Evolutionary conservation across 2,888 invertebrate species (phyloP).

Genomic region (Deilephila elpenor): DNA sequence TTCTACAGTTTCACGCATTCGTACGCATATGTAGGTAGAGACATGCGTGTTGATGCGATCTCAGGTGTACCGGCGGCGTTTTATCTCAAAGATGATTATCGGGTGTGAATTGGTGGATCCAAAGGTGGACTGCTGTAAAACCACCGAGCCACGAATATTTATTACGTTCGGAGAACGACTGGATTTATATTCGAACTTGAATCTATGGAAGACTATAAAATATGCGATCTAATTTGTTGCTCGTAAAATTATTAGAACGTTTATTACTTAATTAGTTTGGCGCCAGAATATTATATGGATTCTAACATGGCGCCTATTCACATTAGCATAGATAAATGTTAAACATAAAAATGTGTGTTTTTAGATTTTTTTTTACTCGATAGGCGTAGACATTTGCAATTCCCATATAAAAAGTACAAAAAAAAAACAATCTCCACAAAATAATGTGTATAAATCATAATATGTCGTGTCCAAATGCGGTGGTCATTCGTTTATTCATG

Average conservation of each 20-base stretch:
- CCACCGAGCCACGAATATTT: slow-evolving; percentile 49
- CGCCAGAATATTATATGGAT: slow-evolving; percentile 11
- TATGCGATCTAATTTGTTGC: slow-evolving; percentile 14
- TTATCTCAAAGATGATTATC: slow-evolving; percentile 78
- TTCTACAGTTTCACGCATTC: slow-evolving; percentile 23
- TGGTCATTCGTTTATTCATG: slow-evolving; percentile 62
- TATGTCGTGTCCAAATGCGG: slow-evolving; percentile 53
- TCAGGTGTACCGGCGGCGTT: slow-evolving; percentile 61
- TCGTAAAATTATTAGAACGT: slow-evolving; percentile 22
- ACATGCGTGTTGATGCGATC: slow-evolving; percentile 55
- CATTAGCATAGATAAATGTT: not conserved
- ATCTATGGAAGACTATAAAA: slow-evolving; percentile 10
- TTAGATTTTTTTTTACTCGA: not conserved
- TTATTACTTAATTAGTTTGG: slow-evolving; percentile 15
- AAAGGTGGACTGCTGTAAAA: slow-evolving; percentile 65
- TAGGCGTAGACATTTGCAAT: not conserved
- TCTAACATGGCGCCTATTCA: not conserved
- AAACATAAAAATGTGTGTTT: not conserved
- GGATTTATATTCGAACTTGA: not conserved
- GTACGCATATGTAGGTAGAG: slow-evolving; percentile 29
- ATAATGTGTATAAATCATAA: slow-evolving; percentile 8
- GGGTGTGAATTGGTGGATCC: slow-evolving; percentile 77
- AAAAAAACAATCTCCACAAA: no score
- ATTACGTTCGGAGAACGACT: slow-evolving; percentile 31
- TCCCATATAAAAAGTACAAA: not conserved